Evolutionary conservation across 2,888 invertebrate species (phyloP).

Genomic region (Sarcophaga caerulescens): DNA sequence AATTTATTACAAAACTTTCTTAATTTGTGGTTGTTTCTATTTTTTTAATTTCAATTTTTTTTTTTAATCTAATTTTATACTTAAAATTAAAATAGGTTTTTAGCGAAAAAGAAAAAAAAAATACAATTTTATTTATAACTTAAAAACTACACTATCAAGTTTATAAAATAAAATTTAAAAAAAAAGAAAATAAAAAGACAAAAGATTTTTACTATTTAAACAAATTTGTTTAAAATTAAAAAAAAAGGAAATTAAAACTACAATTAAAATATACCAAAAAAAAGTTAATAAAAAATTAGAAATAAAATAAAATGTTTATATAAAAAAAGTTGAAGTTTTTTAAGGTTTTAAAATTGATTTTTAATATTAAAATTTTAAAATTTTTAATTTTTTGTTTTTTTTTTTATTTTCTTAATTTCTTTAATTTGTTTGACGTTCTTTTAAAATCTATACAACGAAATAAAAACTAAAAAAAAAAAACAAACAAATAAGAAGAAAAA

Average conservation of each 20-base stretch:
- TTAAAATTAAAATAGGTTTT: neutral
- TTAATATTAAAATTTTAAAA: neutral
- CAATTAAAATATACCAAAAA: neutral
- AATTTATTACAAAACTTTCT: constrained; percentile 6
- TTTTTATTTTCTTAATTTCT: neutral
- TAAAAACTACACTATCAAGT: constrained; percentile 28
- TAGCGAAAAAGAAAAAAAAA: neutral
- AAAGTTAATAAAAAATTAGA: neutral
- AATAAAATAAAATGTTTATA: constrained; percentile 7
- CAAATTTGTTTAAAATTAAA: constrained; percentile 9
- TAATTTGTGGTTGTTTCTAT: neutral
- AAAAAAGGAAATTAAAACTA: constrained; percentile 11
- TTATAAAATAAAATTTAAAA: constrained; percentile 7
- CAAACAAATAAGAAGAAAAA: neutral
- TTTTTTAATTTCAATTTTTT: neutral
- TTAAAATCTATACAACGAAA: constrained; percentile 2
- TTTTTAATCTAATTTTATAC: neutral
- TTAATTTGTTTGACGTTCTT: neutral
- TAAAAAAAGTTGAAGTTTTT: constrained; percentile 4
- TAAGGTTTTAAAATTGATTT: neutral
- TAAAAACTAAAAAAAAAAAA: neutral
- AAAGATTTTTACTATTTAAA: neutral
- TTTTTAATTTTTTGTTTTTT: constrained; percentile 27
- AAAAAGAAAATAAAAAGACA: neutral
- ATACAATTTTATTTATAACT: constrained; percentile 11